Base-by-base conservation (phyloP, 2,113 vertebrate genomes). In the Aspiorhynchus laticeps region DNA sequence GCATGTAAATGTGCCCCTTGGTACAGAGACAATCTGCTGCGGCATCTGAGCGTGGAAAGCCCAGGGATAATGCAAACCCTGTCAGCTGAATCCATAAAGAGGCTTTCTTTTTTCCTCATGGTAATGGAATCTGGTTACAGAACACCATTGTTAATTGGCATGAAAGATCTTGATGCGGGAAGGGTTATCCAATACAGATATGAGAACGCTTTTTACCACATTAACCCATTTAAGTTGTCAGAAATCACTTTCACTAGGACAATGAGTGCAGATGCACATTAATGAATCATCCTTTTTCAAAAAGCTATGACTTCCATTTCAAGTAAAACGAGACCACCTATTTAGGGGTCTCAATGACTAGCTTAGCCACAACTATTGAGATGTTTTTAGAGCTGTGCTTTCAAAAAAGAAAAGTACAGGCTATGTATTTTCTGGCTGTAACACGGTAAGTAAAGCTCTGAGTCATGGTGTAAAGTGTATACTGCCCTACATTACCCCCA, bases 1-100 rank as follows among this genome's bases (percentile, higher is more conserved):
- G 73, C 87, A 84, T 90, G 90, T 90, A 88, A 84, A 82, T 81
- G 85, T 88, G 89, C 87, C 87, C 89, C 88, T 85, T 88, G 81
- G 85, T 88, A 88, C 51, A 41, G 61, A 89, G 61, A 75, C 74
- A 88, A 90, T 87, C 81, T 88, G 69, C 61, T 86, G 53, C 63
- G 79, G 86, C 85, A 82, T 87, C 84, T 86, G 77, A 88, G 65
- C 76, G 4, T 48, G 71, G 76, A 77, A 33, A 84, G 69, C 48
- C 76, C n/a, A 83, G 69, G 80, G 80, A 89, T 86, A 80, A 73
- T 81, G 38, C 79, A 87, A 84, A 85, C 56, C 76, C 75, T 28
- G 61, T 67, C 84, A 82, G 67, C 48, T 63, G 78, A 90, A 87
- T 90, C 79, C 81, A 85, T 75, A 82, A 86, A 87, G 63, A 79